Percentiles rank a stretch among this genome's conserved stretches.
phyloP scores from a whole-genome alignment of 2,888 invertebrate genomes.

The Sphaeridia pumilis region DNA sequence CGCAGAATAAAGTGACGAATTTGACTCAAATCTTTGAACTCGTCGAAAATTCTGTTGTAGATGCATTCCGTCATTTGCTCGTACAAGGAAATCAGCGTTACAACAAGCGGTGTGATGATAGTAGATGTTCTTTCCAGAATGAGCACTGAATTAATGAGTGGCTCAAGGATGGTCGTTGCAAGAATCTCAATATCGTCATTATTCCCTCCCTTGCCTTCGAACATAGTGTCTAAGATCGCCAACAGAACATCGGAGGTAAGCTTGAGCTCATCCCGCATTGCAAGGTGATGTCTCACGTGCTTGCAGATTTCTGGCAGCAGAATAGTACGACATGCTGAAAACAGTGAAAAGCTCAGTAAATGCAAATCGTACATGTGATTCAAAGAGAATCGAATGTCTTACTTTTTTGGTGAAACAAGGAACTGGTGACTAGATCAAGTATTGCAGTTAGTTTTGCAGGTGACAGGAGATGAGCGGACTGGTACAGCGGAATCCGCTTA shows the following conservation, averaged over 20 bases:
- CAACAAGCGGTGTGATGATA: slow-evolving; percentile 56
- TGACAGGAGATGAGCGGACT: slow-evolving; percentile 57
- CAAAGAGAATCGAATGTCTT: not conserved
- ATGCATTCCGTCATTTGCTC: slow-evolving; percentile 78
- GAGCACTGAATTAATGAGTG: slow-evolving; percentile 71
- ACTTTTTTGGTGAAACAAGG: slow-evolving; percentile 52
- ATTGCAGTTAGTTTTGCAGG: slow-evolving; percentile 73
- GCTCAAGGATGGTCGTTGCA: slow-evolving; percentile 66
- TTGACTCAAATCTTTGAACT: slow-evolving; percentile 55
- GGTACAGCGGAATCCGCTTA: slow-evolving; percentile 54
- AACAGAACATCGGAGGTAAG: slow-evolving; percentile 70
- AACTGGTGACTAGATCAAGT: slow-evolving; percentile 62
- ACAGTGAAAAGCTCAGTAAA: not conserved
- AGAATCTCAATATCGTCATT: slow-evolving; percentile 67
- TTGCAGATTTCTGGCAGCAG: slow-evolving; percentile 72
- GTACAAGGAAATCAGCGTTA: slow-evolving; percentile 71
- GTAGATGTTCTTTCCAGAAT: slow-evolving; percentile 67
- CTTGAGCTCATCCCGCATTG: slow-evolving; percentile 65
- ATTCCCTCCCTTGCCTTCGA: not conserved
- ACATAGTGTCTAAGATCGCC: slow-evolving; percentile 16
- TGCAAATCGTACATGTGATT: not conserved
- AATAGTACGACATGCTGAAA: slow-evolving; percentile 66
- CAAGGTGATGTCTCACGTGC: slow-evolving; percentile 70
- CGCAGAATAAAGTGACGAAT: slow-evolving; percentile 69
- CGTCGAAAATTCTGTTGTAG: slow-evolving; percentile 55